Base-by-base conservation (phyloP, 2,797 vertebrate species). In the Melanotaenia nigrans region DNA sequence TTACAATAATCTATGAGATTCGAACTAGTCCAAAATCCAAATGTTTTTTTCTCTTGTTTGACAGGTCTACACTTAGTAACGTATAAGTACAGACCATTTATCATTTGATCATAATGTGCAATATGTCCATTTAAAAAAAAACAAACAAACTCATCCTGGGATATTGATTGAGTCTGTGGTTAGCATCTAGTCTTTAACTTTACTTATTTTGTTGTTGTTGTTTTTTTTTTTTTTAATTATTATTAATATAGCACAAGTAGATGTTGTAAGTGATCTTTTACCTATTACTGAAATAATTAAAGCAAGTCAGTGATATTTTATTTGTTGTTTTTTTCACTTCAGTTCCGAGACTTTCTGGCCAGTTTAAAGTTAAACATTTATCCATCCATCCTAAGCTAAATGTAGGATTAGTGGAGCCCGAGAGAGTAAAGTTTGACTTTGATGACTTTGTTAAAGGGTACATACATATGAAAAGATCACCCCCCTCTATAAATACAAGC, bases 381-480 rank as follows among this genome's bases (percentile, higher is more conserved):
- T 45, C 16, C 16, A 20, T 45, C 16, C 6, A 47, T 82, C 78
- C 79, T 79, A 86, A 83, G 78, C 89, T 91, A 88, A 91, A 90
- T 82, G 87, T 82, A 75, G 85, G 68, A 83, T 90, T 87, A 87
- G 75, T 69, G 61, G 67, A 73, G 73, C 90, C 82, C 77, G 18
- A 58, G 88, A 88, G 91, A 85, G 65, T 66, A 40, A 53, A 68
- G 55, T 88, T 85, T 90, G 90, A 91, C 90, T 91, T 85, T 91
- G 90, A 91, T 87, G 84, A 90, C 92, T 89, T 91, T 93, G 87
- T 91, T 90, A 90, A 91, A 80, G 90, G 82, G 87, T 90, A 83
- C 90, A 89, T 91, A 89, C 90, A 88, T 91, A 90, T 90, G 89
- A 92, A 85, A 85, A 92, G 87, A 90, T 87, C 89, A 68, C 25